Evolutionary conservation across 2,113 vertebrate genomes (phyloP).

Genomic region (Anhinga anhinga): DNA sequence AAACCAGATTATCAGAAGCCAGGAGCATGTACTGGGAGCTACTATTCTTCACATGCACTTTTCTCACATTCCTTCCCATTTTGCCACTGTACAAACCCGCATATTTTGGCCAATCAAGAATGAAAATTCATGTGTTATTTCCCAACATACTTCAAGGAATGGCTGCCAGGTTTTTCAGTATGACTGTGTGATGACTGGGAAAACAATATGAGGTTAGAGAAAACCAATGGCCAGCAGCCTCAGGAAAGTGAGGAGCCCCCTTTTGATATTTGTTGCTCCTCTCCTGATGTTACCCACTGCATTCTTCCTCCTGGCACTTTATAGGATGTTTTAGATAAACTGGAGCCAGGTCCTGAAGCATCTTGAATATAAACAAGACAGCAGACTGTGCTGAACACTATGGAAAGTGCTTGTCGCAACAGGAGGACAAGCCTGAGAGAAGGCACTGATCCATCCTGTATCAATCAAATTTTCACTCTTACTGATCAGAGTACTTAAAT

Average conservation of each 20-base stretch:
- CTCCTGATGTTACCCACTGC: neutral
- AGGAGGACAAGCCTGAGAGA: neutral
- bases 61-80: neutral
- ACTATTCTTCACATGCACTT: neutral
- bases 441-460: neutral
- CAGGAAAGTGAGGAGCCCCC: neutral
- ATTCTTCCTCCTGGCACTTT: neutral
- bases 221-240: neutral
- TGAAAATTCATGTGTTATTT: neutral
- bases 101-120: neutral
- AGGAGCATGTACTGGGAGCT: neutral
- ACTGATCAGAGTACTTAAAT: neutral
- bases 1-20: neutral
- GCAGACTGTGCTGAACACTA: neutral
- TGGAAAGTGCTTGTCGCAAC: neutral
- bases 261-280: neutral
- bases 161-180: neutral
- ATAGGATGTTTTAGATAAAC: neutral
- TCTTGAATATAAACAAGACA: neutral
- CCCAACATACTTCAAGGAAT: neutral
- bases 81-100: neutral
- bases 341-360: neutral
- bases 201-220: neutral
- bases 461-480: neutral
- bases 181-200: neutral